Conservation (phyloP, 2,797 vertebrate genomes). For the Syngnathus acus region DNA sequence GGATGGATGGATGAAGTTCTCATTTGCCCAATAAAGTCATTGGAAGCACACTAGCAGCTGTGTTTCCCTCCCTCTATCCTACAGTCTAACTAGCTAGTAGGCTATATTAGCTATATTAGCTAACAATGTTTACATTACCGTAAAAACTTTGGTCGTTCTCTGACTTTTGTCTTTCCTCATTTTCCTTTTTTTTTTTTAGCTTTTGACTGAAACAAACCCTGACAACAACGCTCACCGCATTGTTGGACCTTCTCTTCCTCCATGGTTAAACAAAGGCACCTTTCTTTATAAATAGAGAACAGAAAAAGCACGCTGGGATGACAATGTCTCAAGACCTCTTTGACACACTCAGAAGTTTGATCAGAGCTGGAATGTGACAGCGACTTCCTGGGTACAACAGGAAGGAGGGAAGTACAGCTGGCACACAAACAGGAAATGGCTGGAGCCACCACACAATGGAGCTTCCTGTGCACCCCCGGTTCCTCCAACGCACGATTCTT, state of each 20-base stretch:
- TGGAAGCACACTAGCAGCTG: not conserved
- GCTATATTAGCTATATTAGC: not conserved
- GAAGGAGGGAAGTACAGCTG: slow-evolving; percentile 74
- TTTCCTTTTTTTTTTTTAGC: too few relatives aligned
- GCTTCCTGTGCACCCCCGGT: slow-evolving; percentile 42
- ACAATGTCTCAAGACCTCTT: slow-evolving; percentile 12
- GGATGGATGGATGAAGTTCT: too few relatives aligned
- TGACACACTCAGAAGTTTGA: slow-evolving; percentile 36
- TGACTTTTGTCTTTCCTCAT: too few relatives aligned
- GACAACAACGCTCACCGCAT: not conserved
- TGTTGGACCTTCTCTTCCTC: not conserved
- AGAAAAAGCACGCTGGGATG: slow-evolving; percentile 17
- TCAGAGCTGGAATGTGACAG: slow-evolving; percentile 63
- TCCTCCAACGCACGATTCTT: slow-evolving; percentile 3
- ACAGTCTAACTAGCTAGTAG: not conserved
- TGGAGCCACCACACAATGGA: slow-evolving; percentile 63
- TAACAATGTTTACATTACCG: not conserved
- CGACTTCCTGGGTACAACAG: slow-evolving; percentile 70
- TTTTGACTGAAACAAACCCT: not conserved
- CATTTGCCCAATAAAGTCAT: not conserved
- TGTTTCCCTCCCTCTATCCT: not conserved
- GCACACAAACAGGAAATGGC: slow-evolving; percentile 73
- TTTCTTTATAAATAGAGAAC: not conserved
- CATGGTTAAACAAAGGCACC: not conserved
- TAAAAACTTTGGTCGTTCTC: not conserved